These are phyloP conservation scores for Prionace glauca DNA, from an alignment of 2,797 vertebrate species.

Conservation along the genomic window DNA sequence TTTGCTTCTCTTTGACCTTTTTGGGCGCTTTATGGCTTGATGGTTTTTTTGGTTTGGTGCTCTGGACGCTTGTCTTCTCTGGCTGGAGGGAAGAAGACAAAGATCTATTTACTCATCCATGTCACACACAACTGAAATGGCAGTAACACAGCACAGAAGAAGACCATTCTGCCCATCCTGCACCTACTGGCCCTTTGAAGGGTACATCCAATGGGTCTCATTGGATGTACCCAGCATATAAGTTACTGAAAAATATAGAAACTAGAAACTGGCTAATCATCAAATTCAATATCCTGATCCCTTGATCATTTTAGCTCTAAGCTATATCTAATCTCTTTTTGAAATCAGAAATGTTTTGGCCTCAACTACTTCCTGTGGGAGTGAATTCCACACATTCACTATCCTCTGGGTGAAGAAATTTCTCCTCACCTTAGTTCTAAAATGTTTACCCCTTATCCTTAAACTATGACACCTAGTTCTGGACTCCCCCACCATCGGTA, in stretches of 20 bases:
- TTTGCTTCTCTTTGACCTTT: constrained; percentile 95
- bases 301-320: too few relatives aligned
- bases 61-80: constrained; percentile 75
- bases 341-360: too few relatives aligned
- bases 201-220: not conserved
- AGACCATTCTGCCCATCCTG: not conserved
- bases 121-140: not conserved
- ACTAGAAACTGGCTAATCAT: too few relatives aligned
- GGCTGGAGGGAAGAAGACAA: constrained; percentile 58
- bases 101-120: accelerated
- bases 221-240: not conserved
- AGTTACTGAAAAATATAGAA: not conserved
- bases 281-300: too few relatives aligned
- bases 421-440: too few relatives aligned
- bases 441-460: too few relatives aligned
- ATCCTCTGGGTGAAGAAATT: too few relatives aligned
- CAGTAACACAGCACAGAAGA: not conserved
- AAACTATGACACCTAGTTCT: too few relatives aligned
- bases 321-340: too few relatives aligned
- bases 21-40: constrained; percentile 76
- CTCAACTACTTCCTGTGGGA: too few relatives aligned
- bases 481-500: too few relatives aligned
- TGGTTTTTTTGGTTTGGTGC: constrained; percentile 88
- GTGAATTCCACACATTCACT: too few relatives aligned
- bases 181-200: not conserved